phyloP scores from a whole-genome alignment of 2,888 invertebrate species.

The Heliconius sara region DNA sequence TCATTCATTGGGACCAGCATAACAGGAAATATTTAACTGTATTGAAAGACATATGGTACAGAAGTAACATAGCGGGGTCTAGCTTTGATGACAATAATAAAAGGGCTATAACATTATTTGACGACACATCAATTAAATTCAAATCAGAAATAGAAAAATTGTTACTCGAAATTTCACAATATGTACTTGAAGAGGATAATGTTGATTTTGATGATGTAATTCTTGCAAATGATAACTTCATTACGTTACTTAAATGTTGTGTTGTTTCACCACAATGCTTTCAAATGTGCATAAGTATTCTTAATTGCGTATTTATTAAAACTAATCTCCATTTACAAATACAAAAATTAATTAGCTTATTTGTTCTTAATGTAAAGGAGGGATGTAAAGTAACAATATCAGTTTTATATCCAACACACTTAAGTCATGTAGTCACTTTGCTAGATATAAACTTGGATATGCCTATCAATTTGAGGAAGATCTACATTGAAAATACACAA shows the following conservation, averaged over 20 bases:
- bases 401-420: slow-evolving; percentile 61
- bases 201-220: slow-evolving; percentile 54
- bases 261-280: slow-evolving; percentile 66
- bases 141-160: slow-evolving; percentile 66
- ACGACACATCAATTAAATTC: slow-evolving; percentile 66
- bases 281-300: slow-evolving; percentile 65
- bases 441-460: slow-evolving; percentile 65
- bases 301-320: slow-evolving; percentile 66
- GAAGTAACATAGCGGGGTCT: slow-evolving; percentile 44
- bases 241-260: slow-evolving; percentile 58
- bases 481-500: slow-evolving; percentile 56
- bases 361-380: slow-evolving; percentile 59
- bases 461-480: slow-evolving; percentile 48
- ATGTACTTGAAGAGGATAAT: slow-evolving; percentile 52
- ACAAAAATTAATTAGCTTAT: slow-evolving; percentile 59
- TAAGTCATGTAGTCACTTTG: slow-evolving; percentile 60
- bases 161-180: slow-evolving; percentile 56
- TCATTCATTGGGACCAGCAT: slow-evolving; percentile 61
- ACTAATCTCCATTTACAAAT: slow-evolving; percentile 62
- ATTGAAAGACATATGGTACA: slow-evolving; percentile 63
- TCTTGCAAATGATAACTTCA: slow-evolving; percentile 48
- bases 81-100: not conserved
- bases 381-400: slow-evolving; percentile 53
- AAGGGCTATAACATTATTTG: slow-evolving; percentile 30
- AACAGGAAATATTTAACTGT: slow-evolving; percentile 54